Base-by-base conservation (phyloP, 1,140 invertebrate genomes). In the Trichomalopsis sarcophagae region DNA sequence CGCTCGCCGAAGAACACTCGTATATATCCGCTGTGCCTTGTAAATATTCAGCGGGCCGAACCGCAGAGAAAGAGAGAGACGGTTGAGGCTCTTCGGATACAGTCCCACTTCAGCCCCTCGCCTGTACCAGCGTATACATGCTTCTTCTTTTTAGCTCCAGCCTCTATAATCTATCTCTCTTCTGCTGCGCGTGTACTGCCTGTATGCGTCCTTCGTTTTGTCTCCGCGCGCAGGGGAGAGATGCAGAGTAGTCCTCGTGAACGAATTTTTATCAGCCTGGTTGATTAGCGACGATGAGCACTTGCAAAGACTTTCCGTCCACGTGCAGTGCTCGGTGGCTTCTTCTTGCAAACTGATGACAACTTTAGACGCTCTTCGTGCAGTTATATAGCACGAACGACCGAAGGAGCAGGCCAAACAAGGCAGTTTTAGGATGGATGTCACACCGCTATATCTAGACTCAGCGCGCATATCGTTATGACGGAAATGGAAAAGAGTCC, bases 21-120 rank as follows among this genome's bases (percentile, higher is more conserved):
- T 86, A 87, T 82, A 50, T 76, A 36, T n/a, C 21, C 36, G 36
- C 44, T 81, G 86, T 85, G 86, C 84, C 85, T 89, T 87, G 87
- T 89, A 89, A 89, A 89, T 89, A 89, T 89, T 89, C 87, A 89
- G 87, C 77, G 87, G 86, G 75, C 84, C 55, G 81, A 82, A 81
- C 81, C 85, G 84, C 86, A 86, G 85, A 87, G 82, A 85, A 82
- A 77, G 80, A 85, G 84, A 85, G 84, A 81, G 30, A 27, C 71
- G 71, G 30, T 9, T 75, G 13, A 33, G 6, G 73, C 14, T 33
- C 73, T 40, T 33, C 33, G 36, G 17, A 71, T 71, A 71, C 30
- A 71, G 3, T 81, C 74, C 36, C 50, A 30, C 44, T 76, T 75
- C 27, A 21, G 7, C 36, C 73, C 73, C 73, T 75, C 73, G 5